Evolutionary conservation across 2,888 invertebrate genomes (phyloP).

Genomic region (Punctoribates punctum): DNA sequence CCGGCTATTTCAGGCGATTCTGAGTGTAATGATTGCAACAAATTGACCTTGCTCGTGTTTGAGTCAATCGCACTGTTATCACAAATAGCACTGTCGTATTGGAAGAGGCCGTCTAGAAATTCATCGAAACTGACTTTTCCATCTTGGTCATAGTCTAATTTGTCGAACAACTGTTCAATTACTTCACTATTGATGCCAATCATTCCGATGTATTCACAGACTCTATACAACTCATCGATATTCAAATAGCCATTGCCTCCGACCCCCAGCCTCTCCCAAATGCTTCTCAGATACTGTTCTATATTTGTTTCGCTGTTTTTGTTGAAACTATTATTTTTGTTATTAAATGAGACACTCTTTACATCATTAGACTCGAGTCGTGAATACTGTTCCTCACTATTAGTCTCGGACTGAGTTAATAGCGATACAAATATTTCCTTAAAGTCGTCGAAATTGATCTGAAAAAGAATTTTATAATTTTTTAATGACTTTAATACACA

Average conservation of each 20-base stretch:
- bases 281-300: conserved; percentile 62
- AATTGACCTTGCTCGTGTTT: background rate
- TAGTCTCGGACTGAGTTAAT: conserved; percentile 48
- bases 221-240: conserved; percentile 62
- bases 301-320: conserved; percentile 23
- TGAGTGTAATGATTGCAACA: conserved; percentile 1
- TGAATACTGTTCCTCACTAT: conserved; percentile 45
- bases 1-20: background rate
- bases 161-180: conserved; percentile 63
- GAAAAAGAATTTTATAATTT: background rate
- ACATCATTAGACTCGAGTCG: background rate
- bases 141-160: conserved; percentile 63
- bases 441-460: conserved; percentile 49
- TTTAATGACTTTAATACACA: background rate
- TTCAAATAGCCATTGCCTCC: conserved; percentile 63
- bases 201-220: conserved; percentile 66
- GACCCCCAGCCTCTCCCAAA: conserved; percentile 63
- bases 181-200: conserved; percentile 49
- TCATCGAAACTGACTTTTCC: conserved; percentile 65
- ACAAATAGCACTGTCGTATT: conserved; percentile 50
- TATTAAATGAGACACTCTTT: conserved; percentile 14
- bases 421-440: conserved; percentile 50
- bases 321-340: background rate
- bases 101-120: conserved; percentile 61
- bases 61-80: background rate